phyloP scores from a whole-genome alignment of 2,113 vertebrate genomes.

The Silurus asotus region DNA sequence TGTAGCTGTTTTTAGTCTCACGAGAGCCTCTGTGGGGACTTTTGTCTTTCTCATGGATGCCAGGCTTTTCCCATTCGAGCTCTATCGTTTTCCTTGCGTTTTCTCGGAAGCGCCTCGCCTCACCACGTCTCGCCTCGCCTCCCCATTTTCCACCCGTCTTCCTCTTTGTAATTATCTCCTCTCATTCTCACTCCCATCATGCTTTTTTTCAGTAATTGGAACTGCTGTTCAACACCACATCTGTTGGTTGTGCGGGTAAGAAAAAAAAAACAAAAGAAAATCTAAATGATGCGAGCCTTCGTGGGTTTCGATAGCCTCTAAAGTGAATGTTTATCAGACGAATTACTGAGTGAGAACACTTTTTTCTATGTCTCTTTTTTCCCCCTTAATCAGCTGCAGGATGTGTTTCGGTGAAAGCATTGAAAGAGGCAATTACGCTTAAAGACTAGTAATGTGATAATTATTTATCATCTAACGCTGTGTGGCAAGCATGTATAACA shows the following conservation, averaged over 20 bases:
- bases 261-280: slow-evolving; percentile 43
- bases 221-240: slow-evolving; percentile 67
- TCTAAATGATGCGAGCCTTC: slow-evolving; percentile 56
- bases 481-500: neutral
- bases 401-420: neutral
- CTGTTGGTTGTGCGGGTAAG: slow-evolving; percentile 54
- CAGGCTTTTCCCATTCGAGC: neutral
- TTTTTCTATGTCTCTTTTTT: slow-evolving; percentile 13
- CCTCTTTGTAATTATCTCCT: slow-evolving; percentile 67
- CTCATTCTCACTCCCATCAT: slow-evolving; percentile 58
- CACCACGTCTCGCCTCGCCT: slow-evolving; percentile 23
- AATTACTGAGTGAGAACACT: slow-evolving; percentile 53
- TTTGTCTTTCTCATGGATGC: neutral
- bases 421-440: slow-evolving; percentile 6
- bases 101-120: slow-evolving; percentile 10
- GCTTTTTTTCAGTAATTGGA: slow-evolving; percentile 62
- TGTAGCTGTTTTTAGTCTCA: neutral
- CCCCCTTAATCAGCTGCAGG: neutral
- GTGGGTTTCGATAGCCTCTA: slow-evolving; percentile 50
- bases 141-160: slow-evolving; percentile 66
- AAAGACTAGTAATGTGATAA: slow-evolving; percentile 5
- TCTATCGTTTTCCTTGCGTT: slow-evolving; percentile 22
- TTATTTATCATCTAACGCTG: neutral
- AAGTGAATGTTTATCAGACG: slow-evolving; percentile 52
- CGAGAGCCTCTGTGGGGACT: neutral